Conservation (phyloP, 2,797 vertebrate species). For the Danio choprae region DNA sequence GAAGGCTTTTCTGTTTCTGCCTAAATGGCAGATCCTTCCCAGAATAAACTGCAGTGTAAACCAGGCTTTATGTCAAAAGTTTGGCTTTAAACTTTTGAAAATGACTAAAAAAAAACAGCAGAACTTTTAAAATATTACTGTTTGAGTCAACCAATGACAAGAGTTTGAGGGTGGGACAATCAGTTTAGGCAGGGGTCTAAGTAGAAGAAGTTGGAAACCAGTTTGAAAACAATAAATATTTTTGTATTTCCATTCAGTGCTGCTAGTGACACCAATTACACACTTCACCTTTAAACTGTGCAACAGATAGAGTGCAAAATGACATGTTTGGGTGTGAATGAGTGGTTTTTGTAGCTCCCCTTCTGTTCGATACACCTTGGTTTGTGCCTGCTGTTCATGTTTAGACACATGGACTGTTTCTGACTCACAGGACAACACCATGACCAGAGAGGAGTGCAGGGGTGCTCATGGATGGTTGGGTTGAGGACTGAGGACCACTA, state of each 20-base stretch:
- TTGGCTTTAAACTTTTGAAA: background rate
- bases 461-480: conserved; percentile 65
- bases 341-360: conserved; percentile 15
- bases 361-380: conserved; percentile 56
- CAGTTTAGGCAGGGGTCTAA: background rate
- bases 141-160: background rate
- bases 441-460: conserved; percentile 64
- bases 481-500: conserved; percentile 54
- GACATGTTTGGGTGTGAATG: conserved; percentile 6
- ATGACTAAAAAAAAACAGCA: background rate
- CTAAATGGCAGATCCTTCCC: background rate
- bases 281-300: conserved; percentile 34
- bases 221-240: background rate
- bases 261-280: conserved; percentile 4
- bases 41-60: background rate
- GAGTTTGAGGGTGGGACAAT: background rate
- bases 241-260: background rate
- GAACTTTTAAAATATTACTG: background rate
- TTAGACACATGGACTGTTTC: conserved; percentile 60
- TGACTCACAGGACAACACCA: conserved; percentile 66
- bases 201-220: background rate
- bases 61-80: background rate
- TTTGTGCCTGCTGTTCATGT: conserved; percentile 60
- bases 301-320: background rate
- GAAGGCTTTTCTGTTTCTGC: background rate